These are phyloP conservation scores for Venturia canescens DNA, from an alignment of 1,140 invertebrate genomes.

Conservation along the genomic window DNA sequence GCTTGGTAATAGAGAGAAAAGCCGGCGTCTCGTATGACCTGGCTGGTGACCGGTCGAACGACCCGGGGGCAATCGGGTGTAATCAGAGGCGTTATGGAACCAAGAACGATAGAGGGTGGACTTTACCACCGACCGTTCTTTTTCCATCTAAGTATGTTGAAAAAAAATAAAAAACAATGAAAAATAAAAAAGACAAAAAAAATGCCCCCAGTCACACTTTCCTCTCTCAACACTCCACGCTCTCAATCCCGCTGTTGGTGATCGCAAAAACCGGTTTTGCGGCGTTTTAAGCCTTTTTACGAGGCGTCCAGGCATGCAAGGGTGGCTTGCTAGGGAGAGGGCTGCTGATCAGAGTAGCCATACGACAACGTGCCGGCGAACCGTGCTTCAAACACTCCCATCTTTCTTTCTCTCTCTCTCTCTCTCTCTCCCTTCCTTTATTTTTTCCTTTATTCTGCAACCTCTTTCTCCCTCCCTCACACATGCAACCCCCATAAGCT, in stretches of 20 bases:
- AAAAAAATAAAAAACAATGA: neutral
- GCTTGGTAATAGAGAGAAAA: constrained; percentile 29
- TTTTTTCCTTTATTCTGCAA: neutral
- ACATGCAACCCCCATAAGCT: neutral
- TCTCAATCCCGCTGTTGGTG: neutral
- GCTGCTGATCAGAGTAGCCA: neutral
- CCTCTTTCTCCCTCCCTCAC: neutral
- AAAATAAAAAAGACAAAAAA: constrained; percentile 26
- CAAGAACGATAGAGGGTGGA: neutral
- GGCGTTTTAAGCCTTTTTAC: constrained; percentile 31
- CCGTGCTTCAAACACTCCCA: neutral
- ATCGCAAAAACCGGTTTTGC: constrained; percentile 4
- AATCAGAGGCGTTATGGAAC: constrained; percentile 8
- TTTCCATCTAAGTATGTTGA: neutral
- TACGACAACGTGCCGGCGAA: constrained; percentile 13
- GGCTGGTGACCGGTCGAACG: constrained; percentile 22
- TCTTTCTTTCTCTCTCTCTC: neutral
- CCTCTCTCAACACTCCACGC: neutral
- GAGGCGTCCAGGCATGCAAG: constrained; percentile 28
- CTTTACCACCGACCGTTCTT: neutral
- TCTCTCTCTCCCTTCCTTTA: neutral
- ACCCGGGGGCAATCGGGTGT: constrained; percentile 21
- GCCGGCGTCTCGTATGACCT: constrained; percentile 19
- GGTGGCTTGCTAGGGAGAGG: neutral
- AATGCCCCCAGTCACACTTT: neutral